Percentiles rank a stretch among this genome's conserved stretches.
Evolutionary conservation across 2,113 vertebrate genomes (phyloP).

Genomic region (Eclectus roratus): DNA sequence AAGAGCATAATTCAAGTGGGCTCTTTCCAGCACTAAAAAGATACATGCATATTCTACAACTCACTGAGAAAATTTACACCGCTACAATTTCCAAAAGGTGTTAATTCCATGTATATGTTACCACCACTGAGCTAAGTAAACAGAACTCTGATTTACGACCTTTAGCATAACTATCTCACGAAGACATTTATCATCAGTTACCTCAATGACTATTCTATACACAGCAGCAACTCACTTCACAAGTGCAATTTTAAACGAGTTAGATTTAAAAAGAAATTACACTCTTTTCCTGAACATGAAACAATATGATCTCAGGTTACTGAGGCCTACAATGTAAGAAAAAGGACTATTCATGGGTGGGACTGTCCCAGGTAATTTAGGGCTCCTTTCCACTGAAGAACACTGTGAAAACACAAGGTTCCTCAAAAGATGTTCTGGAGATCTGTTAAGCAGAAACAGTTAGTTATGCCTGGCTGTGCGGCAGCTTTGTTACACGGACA

Average conservation of each 20-base stretch:
- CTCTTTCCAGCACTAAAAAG: not conserved
- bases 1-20: not conserved
- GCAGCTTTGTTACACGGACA: not conserved
- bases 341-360: not conserved
- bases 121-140: not conserved
- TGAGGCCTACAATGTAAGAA: not conserved
- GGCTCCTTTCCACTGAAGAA: not conserved
- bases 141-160: not conserved
- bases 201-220: not conserved
- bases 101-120: not conserved
- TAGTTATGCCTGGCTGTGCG: not conserved
- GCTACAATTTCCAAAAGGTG: not conserved
- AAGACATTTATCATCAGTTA: not conserved
- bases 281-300: not conserved
- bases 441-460: not conserved
- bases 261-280: not conserved
- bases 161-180: not conserved
- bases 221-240: not conserved
- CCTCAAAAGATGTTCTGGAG: not conserved
- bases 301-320: not conserved
- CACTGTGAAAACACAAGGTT: not conserved
- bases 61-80: not conserved
- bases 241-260: not conserved
- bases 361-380: not conserved
- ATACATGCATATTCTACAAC: not conserved